Evolutionary conservation across 1,140 invertebrate genomes (phyloP).

Genomic region (Medauroidea extradentata): DNA sequence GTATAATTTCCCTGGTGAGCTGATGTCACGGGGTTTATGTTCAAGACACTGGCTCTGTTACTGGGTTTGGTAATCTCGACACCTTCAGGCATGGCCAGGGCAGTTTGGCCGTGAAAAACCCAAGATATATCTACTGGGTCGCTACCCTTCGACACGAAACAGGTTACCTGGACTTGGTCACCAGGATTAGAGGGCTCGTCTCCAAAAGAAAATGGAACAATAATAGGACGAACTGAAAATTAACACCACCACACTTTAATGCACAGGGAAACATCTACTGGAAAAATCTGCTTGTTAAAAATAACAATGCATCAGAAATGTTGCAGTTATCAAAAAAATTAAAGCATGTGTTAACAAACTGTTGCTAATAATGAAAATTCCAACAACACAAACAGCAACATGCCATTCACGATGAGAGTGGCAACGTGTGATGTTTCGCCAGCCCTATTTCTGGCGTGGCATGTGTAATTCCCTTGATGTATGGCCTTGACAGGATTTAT

Average conservation of each 20-base stretch:
- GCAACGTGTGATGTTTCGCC: constrained; percentile 60
- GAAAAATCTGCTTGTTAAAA: too few relatives aligned
- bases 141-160: constrained; percentile 53
- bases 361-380: not conserved
- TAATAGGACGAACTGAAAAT: constrained; percentile 56
- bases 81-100: not conserved
- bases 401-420: constrained; percentile 67
- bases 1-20: constrained; percentile 67
- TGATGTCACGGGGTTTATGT: constrained; percentile 57
- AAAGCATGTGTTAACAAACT: too few relatives aligned
- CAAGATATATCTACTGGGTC: constrained; percentile 37
- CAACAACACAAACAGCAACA: not conserved
- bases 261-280: too few relatives aligned
- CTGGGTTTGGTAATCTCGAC: constrained; percentile 32
- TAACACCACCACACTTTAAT: too few relatives aligned
- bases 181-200: constrained; percentile 59
- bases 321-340: too few relatives aligned
- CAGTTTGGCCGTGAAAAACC: constrained; percentile 38
- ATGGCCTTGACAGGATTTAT: constrained; percentile 64
- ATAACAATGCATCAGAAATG: too few relatives aligned
- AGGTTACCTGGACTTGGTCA: constrained; percentile 56
- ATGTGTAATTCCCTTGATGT: constrained; percentile 65
- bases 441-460: constrained; percentile 65
- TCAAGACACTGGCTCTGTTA: constrained; percentile 53
- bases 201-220: constrained; percentile 62